Conservation (phyloP, 2,888 invertebrate species). For the Agonopterix arenella region DNA sequence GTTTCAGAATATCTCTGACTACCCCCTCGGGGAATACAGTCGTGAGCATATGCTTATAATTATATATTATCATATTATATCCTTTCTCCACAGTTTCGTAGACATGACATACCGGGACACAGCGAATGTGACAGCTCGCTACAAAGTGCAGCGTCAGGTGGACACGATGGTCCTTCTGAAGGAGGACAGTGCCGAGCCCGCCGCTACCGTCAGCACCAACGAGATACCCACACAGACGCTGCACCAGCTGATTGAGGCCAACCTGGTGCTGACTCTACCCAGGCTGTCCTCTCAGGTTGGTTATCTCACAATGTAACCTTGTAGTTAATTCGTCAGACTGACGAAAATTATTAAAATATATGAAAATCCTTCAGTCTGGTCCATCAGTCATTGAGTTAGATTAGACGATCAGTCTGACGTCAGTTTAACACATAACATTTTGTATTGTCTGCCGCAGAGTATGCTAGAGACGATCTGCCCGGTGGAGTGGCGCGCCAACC, state of each 20-base stretch:
- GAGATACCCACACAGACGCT: constrained; percentile 93
- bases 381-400: too few species aligned
- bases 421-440: too few species aligned
- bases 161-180: constrained; percentile 89
- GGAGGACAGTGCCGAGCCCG: constrained; percentile 87
- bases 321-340: too few species aligned
- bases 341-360: too few species aligned
- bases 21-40: too few species aligned
- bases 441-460: constrained; percentile 51
- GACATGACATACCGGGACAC: constrained; percentile 79
- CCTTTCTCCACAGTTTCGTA: constrained; percentile 78
- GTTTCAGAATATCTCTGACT: too few species aligned
- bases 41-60: too few species aligned
- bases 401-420: too few species aligned
- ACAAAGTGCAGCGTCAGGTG: constrained; percentile 80
- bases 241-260: constrained; percentile 91
- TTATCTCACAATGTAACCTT: too few species aligned
- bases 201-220: constrained; percentile 91
- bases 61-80: too few species aligned
- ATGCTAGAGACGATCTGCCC: constrained; percentile 92
- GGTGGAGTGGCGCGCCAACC: constrained; percentile 86
- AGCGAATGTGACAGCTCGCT: constrained; percentile 79
- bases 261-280: constrained; percentile 92
- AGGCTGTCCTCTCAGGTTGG: constrained; percentile 91
- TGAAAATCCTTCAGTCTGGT: too few species aligned